phyloP scores from a whole-genome alignment of 1,140 invertebrate genomes.

The Procambarus clarkii region DNA sequence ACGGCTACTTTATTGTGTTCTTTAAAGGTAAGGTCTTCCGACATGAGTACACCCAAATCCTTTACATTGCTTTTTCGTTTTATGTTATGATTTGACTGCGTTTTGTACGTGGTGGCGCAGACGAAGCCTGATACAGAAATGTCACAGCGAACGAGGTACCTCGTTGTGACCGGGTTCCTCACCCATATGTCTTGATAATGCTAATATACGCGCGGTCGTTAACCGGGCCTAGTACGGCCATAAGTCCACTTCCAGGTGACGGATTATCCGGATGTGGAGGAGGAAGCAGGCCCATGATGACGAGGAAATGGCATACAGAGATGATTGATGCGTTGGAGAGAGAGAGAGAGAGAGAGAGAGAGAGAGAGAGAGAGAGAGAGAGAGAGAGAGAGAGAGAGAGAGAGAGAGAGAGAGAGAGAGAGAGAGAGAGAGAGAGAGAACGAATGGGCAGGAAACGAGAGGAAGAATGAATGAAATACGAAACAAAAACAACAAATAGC shows the following conservation, averaged over 20 bases:
- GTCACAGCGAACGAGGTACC: no score
- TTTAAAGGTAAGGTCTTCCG: no score
- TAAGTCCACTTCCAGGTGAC: neutral
- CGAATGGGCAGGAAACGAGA: neutral
- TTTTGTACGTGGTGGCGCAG: neutral
- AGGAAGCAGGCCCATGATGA: neutral
- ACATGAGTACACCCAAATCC: no score
- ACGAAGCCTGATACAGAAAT: constrained; percentile 4
- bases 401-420: neutral
- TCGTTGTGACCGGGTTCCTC: no score
- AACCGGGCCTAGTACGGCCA: neutral
- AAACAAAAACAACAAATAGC: no score
- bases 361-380: neutral
- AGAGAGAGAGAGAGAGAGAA: constrained; percentile 27
- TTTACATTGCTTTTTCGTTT: no score
- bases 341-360: no score
- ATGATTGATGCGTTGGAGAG: neutral
- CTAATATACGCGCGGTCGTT: constrained; percentile 10
- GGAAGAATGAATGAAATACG: no score
- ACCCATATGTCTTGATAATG: constrained; percentile 21
- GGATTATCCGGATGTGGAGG: neutral
- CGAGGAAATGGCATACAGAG: constrained; percentile 1
- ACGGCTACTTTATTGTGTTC: no score
- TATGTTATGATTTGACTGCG: no score
- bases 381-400: neutral